Percentiles rank a stretch among this genome's conserved stretches.
Conservation (phyloP, 2,888 invertebrate genomes). For the Rhingia campestris region DNA sequence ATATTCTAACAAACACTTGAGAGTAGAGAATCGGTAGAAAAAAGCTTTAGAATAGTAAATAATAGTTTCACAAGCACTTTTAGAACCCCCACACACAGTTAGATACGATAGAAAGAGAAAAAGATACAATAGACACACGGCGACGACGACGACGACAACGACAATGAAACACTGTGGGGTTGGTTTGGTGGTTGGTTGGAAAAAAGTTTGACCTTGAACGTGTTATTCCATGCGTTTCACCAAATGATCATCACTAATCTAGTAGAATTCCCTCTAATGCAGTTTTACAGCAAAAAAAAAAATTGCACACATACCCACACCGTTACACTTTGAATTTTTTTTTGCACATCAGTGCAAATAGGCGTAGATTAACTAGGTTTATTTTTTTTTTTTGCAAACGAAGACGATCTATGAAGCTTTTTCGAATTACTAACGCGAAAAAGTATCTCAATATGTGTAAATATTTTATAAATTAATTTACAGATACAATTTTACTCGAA, state of each 20-base stretch:
- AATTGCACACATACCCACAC: conserved; percentile 15
- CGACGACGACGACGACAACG: conserved; percentile 38
- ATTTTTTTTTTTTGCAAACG: conserved; percentile 21
- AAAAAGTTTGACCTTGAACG: conserved; percentile 82
- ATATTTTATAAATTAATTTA: conserved; percentile 24
- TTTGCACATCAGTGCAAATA: conserved; percentile 31
- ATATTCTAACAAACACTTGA: conserved; percentile 54
- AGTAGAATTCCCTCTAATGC: conserved; percentile 37
- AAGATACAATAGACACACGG: conserved; percentile 28
- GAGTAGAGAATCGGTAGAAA: conserved; percentile 37
- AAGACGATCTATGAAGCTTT: conserved; percentile 48
- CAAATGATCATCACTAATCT: conserved; percentile 68
- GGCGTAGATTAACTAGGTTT: conserved; percentile 17
- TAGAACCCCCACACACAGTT: conserved; percentile 55
- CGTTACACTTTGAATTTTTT: conserved; percentile 19
- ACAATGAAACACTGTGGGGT: conserved; percentile 65
- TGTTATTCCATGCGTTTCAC: conserved; percentile 79
- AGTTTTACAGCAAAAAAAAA: conserved; percentile 38
- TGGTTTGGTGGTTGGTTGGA: conserved; percentile 58
- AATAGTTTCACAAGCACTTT: conserved; percentile 71
- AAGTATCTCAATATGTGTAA: conserved; percentile 26
- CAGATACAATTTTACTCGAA: conserved; percentile 16
- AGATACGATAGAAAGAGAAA: conserved; percentile 28
- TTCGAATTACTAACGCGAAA: conserved; percentile 32
- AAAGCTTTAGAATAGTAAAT: conserved; percentile 68